Base-by-base conservation (phyloP, 1,140 invertebrate species). In the Lasaia peninsularis region DNA sequence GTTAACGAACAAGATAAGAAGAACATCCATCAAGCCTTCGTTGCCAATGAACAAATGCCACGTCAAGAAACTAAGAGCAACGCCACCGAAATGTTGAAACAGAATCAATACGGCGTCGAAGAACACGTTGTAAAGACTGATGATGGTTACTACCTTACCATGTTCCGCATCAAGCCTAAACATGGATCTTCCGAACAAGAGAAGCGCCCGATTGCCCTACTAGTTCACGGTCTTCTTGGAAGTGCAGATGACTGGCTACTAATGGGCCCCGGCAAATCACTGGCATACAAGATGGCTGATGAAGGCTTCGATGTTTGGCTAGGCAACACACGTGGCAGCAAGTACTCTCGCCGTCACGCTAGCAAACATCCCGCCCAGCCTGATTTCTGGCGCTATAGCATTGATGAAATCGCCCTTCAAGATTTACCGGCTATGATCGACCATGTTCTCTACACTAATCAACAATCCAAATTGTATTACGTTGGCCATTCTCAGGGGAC, bases 341-440 rank as follows among this genome's bases (percentile, higher is more conserved):
- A 89, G 5, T 95, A 95, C 68, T 94, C 93, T 0, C 90, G 86
- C 56, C 85, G 80, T 35, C 93, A 94, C 69, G 80, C 77, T 12
- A 89, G 66, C 59, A 87, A 91, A 48, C 84, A 71, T 56, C 90
- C 75, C 20, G 66, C 82, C n/a, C 60, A 86, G 9, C 64, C 75
- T 40, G 80, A 87, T 12, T 92, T 90, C 73, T 91, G 90, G 90
- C 75, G 89, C 44, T 91, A 88, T 66, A 87, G 81, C 63, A 92
- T 90, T 80, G 94, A 96, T 66, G 94, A 96, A 75, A 95, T 96
- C 72, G 95, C 94, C 5, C 77, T 89, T 0, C 92, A 92, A 53
- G 95, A 97, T 80, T 63, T 96, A 28, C 94, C 95, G 11, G 92
- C 94, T 0, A 93, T 94, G 90, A 92, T 97, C 8, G 92, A 95